Percentiles rank a stretch among this genome's conserved stretches.
Evolutionary conservation across 2,888 invertebrate species (phyloP).

Genomic region (Scaeva pyrastri): DNA sequence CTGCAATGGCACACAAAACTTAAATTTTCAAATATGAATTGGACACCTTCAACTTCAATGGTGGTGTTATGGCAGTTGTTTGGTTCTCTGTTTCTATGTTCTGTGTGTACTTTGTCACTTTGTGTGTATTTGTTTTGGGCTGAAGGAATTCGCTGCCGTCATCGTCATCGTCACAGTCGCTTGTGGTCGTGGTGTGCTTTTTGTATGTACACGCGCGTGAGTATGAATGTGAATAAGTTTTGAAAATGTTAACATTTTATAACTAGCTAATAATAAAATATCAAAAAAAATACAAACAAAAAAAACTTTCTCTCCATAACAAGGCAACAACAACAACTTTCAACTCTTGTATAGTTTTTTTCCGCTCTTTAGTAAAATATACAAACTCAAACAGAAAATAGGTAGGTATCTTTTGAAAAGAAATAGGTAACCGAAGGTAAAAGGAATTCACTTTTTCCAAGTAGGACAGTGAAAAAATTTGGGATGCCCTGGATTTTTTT

Average conservation of each 20-base stretch:
- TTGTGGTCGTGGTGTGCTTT: constrained; percentile 16
- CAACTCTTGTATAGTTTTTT: constrained; percentile 35
- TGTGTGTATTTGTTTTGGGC: neutral
- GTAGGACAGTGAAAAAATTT: constrained; percentile 13
- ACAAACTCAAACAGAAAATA: constrained; percentile 35
- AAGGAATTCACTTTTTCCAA: constrained; percentile 19
- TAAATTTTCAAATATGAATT: constrained; percentile 61
- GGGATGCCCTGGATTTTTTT: constrained; percentile 19
- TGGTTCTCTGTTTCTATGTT: neutral
- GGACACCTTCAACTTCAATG: constrained; percentile 41
- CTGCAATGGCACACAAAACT: constrained; percentile 52
- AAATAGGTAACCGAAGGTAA: constrained; percentile 13
- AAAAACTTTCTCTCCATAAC: constrained; percentile 22
- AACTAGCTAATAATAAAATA: constrained; percentile 35
- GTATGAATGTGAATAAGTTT: constrained; percentile 49
- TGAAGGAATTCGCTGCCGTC: constrained; percentile 30
- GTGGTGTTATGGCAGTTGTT: constrained; percentile 3
- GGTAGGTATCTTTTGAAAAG: constrained; percentile 29
- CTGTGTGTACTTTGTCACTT: constrained; percentile 39
- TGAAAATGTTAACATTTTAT: constrained; percentile 46
- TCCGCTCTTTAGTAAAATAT: constrained; percentile 12
- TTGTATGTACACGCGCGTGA: constrained; percentile 27
- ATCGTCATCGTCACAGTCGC: no score
- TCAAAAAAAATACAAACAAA: constrained; percentile 27
- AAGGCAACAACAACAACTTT: no score